Evolutionary conservation across 2,888 invertebrate species (phyloP).

Genomic region (Thymelicus lineola): DNA sequence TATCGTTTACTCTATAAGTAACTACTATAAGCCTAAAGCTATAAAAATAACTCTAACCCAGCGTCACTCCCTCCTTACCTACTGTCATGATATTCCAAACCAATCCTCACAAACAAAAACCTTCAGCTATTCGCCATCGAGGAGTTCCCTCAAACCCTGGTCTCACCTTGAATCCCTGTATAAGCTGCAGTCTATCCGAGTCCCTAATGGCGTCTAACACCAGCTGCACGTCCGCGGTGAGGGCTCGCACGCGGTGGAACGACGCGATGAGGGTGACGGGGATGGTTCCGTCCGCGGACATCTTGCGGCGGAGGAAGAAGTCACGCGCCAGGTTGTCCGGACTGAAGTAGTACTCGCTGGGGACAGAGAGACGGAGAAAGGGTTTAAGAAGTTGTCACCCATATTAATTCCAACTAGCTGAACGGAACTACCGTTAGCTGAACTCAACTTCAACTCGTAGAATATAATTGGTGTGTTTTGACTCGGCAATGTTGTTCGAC

Average conservation of each 20-base stretch:
- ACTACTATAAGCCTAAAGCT: no score
- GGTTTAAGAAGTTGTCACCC: no score
- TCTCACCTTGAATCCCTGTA: conserved; percentile 89
- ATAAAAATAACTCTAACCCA: no score
- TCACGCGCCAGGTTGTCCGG: conserved; percentile 97
- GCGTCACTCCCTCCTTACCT: neutral
- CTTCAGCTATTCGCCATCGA: neutral
- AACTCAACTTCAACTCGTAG: no score
- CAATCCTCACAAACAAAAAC: neutral
- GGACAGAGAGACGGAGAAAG: neutral
- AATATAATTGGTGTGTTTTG: no score
- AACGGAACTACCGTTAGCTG: no score
- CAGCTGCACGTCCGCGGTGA: conserved; percentile 93
- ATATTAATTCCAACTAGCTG: no score
- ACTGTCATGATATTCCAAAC: neutral
- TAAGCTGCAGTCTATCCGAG: conserved; percentile 94
- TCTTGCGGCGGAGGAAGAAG: conserved; percentile 98
- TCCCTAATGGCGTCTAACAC: conserved; percentile 94
- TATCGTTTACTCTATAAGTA: no score
- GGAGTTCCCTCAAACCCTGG: neutral
- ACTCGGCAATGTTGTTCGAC: no score
- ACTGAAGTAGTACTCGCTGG: conserved; percentile 99
- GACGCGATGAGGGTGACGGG: conserved; percentile 97
- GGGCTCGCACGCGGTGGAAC: conserved; percentile 96
- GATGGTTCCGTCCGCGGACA: conserved; percentile 97